Evolutionary conservation across 2,797 vertebrate genomes (phyloP), one percentile per base, ranked within the genome.

Genomic region (Mormyrops attenuatus): DNA sequence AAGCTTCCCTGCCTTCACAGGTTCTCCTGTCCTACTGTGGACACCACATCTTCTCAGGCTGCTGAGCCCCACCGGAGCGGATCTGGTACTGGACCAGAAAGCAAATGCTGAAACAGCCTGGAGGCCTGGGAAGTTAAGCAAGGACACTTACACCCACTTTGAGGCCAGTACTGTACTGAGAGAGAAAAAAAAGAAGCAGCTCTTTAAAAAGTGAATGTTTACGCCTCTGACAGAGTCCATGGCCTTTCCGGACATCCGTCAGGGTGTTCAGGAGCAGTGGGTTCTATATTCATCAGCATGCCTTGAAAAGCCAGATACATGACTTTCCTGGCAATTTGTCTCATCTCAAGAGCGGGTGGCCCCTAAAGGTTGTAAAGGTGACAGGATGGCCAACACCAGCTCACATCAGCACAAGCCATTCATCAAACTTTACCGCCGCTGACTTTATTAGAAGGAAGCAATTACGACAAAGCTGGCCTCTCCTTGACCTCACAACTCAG

Each of bases 361-460:
- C 49, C 63, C 50, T 53, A 87, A 77, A 87, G 84, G 49, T 66
- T 87, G 85, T 22, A 53, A 90, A 94, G 95, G 94, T 94, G 95
- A 96, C 93, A 93, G 92, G 88, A 92, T 94, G 94, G 94, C 95
- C 93, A 95, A 91, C 90, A 90, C 91, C 93, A 92, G 90, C 92
- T 91, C 94, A 89, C 91, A 94, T 95, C 93, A 91, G 91, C 91
- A 89, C 90, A 7, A 91, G 94, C 69, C 94, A 95, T 96, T 95
- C 92, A 96, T 96, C 95, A 96, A 90, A 90, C 91, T 94, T 55
- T 44, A 41, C 69, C 44, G 11, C 66, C 26, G 86, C 86, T 41
- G 89, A 86, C 63, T 94, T 95, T 96, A 96, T 95, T 95, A 94
- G 94, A 93, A 95, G 95, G 95, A 96, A 96, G 96, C 95, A 94